A percentile compares a stretch with the other conserved stretches of the same genome.
Conservation (phyloP, 2,113 vertebrate genomes). For the Eleginops maclovinus region DNA sequence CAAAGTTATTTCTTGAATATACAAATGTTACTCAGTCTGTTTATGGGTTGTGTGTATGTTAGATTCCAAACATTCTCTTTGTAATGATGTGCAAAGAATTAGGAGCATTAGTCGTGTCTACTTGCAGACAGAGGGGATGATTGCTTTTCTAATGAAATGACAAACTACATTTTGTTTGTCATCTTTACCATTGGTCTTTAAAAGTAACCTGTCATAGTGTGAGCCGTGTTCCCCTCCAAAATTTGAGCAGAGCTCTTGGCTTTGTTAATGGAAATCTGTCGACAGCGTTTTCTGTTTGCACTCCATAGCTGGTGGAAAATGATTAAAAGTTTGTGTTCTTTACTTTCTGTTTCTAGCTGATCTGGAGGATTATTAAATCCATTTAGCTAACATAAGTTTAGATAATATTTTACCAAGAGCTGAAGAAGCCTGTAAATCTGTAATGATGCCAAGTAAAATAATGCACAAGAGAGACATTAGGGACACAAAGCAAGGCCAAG, state of each 20-base stretch:
- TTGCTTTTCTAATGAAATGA: no score
- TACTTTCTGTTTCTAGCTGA: slow-evolving; percentile 29
- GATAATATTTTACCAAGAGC: slow-evolving; percentile 39
- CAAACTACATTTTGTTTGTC: not conserved
- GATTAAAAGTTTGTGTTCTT: slow-evolving; percentile 44
- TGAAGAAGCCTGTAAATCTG: slow-evolving; percentile 3
- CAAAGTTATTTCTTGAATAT: slow-evolving; percentile 72
- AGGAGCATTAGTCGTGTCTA: slow-evolving; percentile 52
- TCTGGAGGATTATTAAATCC: slow-evolving; percentile 56
- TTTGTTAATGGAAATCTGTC: slow-evolving; percentile 22
- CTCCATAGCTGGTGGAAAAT: slow-evolving; percentile 24
- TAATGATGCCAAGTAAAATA: slow-evolving; percentile 5
- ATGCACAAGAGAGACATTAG: not conserved
- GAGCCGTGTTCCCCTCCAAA: slow-evolving; percentile 21
- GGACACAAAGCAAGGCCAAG: slow-evolving; percentile 1
- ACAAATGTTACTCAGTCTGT: slow-evolving; percentile 76
- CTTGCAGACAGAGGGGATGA: slow-evolving; percentile 19
- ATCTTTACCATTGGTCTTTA: slow-evolving; percentile 23
- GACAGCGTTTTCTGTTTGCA: slow-evolving; percentile 22
- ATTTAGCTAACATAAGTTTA: slow-evolving; percentile 40
- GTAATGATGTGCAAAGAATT: slow-evolving; percentile 65
- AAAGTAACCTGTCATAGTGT: slow-evolving; percentile 43
- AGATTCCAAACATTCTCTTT: slow-evolving; percentile 68
- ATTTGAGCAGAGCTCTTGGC: slow-evolving; percentile 17
- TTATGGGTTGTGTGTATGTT: slow-evolving; percentile 76